phyloP scores from a whole-genome alignment of 2,888 invertebrate species.

The Mamestra brassicae region DNA sequence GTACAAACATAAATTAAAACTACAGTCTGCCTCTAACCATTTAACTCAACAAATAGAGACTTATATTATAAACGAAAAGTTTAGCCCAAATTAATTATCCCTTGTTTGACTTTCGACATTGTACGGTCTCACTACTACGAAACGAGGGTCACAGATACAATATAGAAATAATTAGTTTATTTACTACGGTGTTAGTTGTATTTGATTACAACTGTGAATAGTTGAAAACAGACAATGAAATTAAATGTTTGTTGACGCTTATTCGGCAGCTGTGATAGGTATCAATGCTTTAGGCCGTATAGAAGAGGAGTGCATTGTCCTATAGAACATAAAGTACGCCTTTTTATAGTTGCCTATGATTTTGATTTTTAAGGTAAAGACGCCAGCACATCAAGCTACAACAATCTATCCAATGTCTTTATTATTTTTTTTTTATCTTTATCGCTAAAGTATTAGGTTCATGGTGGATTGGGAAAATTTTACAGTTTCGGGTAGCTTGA shows the following conservation, averaged over 20 bases:
- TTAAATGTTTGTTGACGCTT: neutral
- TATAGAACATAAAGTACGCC: too few relatives aligned
- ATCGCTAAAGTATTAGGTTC: too few relatives aligned
- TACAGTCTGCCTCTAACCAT: slow-evolving; percentile 4
- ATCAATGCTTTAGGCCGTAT: too few relatives aligned
- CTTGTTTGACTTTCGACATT: slow-evolving; percentile 51
- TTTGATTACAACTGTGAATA: slow-evolving; percentile 1
- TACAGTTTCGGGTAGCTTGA: too few relatives aligned
- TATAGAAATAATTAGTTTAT: slow-evolving; percentile 32
- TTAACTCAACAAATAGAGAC: slow-evolving; percentile 31
- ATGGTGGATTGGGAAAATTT: too few relatives aligned
- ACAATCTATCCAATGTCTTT: too few relatives aligned
- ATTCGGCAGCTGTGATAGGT: too few relatives aligned
- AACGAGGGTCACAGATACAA: slow-evolving; percentile 23
- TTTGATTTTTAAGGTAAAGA: too few relatives aligned
- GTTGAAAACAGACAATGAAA: neutral
- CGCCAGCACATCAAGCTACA: too few relatives aligned
- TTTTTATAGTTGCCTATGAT: too few relatives aligned
- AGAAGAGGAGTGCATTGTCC: too few relatives aligned
- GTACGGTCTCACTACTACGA: slow-evolving; percentile 28
- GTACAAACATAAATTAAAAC: slow-evolving; percentile 20
- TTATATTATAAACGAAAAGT: slow-evolving; percentile 37
- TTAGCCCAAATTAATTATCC: slow-evolving; percentile 47
- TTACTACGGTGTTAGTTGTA: slow-evolving; percentile 27
- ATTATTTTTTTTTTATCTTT: too few relatives aligned